Conservation (phyloP, 1,140 invertebrate genomes). For the Archivesica marissinica region DNA sequence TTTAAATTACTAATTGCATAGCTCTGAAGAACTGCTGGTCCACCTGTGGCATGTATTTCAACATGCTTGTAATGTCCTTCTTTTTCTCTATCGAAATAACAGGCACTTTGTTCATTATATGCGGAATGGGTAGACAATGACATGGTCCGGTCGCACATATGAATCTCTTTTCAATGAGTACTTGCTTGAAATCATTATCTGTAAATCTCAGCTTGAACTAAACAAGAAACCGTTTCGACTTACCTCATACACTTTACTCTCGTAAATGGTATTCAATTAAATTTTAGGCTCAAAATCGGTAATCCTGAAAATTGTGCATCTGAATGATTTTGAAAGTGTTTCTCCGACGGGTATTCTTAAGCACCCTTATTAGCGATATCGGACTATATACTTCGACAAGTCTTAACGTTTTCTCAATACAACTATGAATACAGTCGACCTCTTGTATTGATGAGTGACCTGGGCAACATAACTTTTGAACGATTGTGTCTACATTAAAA, state of each 20-base stretch:
- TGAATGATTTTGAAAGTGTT: not conserved
- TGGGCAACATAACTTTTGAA: slow-evolving; percentile 51
- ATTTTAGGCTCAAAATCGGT: not conserved
- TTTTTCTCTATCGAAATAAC: not conserved
- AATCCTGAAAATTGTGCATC: slow-evolving; percentile 4
- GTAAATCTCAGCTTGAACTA: not conserved
- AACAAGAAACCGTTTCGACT: not conserved
- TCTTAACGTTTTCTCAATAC: slow-evolving; percentile 41
- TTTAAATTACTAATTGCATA: no score
- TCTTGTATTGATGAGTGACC: slow-evolving; percentile 58
- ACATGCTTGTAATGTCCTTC: slow-evolving; percentile 5
- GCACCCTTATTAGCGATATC: not conserved
- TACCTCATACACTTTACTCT: slow-evolving; percentile 24
- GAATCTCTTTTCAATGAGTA: not conserved
- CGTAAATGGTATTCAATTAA: slow-evolving; percentile 18
- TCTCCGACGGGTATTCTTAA: not conserved
- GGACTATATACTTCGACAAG: slow-evolving; percentile 13
- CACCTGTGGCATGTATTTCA: not conserved
- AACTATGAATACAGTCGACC: slow-evolving; percentile 49
- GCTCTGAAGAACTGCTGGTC: slow-evolving; percentile 10
- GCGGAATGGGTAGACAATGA: not conserved
- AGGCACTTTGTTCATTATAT: not conserved
- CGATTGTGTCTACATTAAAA: not conserved
- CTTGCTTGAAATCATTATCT: not conserved
- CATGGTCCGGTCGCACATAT: not conserved